phyloP scores from a whole-genome alignment of 2,888 invertebrate genomes.

The Agrotis puta region DNA sequence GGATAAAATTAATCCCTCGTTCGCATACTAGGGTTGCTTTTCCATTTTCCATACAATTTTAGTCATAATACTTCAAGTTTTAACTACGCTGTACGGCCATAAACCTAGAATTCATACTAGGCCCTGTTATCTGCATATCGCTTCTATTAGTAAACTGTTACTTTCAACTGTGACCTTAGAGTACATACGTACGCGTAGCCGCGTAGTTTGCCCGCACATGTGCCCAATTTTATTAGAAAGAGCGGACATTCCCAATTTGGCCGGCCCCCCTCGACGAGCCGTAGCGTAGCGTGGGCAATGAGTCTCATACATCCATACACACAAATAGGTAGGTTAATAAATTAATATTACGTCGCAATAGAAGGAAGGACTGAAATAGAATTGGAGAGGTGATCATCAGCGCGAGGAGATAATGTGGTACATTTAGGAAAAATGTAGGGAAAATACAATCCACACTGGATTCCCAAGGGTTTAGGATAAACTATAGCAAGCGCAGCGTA shows the following conservation, averaged over 20 bases:
- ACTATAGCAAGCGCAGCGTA: too few species aligned
- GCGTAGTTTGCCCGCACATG: conserved; percentile 72
- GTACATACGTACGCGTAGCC: conserved; percentile 33
- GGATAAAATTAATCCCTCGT: too few species aligned
- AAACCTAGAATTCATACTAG: too few species aligned
- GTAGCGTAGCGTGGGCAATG: conserved; percentile 68
- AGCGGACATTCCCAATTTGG: conserved; percentile 88
- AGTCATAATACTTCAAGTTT: too few species aligned
- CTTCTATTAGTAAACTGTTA: conserved; percentile 16
- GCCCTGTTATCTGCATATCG: not conserved
- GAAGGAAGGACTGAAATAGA: conserved; percentile 53
- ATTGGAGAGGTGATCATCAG: conserved; percentile 17
- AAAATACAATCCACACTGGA: not conserved
- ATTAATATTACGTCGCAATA: conserved; percentile 40
- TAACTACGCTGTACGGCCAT: too few species aligned
- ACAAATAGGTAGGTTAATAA: conserved; percentile 45
- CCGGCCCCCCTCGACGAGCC: conserved; percentile 74
- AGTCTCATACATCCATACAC: conserved; percentile 34
- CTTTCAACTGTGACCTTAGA: conserved; percentile 63
- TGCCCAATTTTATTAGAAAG: conserved; percentile 82
- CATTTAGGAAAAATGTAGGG: not conserved
- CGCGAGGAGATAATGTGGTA: conserved; percentile 17
- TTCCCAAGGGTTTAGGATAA: too few species aligned
- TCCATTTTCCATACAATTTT: too few species aligned
- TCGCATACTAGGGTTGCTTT: too few species aligned